phyloP scores from a whole-genome alignment of 2,888 invertebrate species.

The Cantharis nigra region DNA sequence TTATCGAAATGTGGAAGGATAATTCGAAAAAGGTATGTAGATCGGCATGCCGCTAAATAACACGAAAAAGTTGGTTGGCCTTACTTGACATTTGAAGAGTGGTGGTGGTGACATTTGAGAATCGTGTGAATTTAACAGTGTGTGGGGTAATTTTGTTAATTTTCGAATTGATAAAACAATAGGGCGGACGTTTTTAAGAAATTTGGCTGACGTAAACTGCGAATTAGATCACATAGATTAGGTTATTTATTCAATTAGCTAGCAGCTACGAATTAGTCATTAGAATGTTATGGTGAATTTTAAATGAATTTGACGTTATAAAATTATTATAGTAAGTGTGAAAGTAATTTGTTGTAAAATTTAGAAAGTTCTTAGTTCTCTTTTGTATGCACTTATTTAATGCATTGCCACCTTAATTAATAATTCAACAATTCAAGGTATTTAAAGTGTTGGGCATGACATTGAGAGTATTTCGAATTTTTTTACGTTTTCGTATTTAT shows the following conservation, averaged over 20 bases:
- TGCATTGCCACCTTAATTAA: constrained; percentile 5
- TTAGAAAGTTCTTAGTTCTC: constrained; percentile 5
- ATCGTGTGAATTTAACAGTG: constrained; percentile 5
- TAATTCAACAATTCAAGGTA: background rate
- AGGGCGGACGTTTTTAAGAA: background rate
- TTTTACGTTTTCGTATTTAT: constrained; percentile 2
- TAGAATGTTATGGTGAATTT: background rate
- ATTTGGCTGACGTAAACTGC: background rate
- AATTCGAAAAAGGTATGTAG: constrained; percentile 15
- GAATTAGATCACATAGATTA: background rate
- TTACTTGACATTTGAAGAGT: constrained; percentile 13
- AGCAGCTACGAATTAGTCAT: constrained; percentile 11
- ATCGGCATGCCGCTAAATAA: background rate
- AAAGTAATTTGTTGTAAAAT: constrained; percentile 4
- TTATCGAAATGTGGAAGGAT: background rate
- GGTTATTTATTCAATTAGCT: background rate
- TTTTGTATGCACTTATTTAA: constrained; percentile 7
- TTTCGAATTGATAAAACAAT: background rate
- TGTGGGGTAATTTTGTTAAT: background rate
- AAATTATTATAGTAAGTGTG: background rate
- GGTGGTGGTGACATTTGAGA: constrained; percentile 14
- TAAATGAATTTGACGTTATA: background rate
- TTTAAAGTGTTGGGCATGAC: background rate
- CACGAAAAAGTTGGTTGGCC: constrained; percentile 26
- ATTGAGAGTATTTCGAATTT: background rate